These are phyloP conservation scores for Scarus forsteni DNA, from an alignment of 2,797 vertebrate species.

Conservation along the genomic window DNA sequence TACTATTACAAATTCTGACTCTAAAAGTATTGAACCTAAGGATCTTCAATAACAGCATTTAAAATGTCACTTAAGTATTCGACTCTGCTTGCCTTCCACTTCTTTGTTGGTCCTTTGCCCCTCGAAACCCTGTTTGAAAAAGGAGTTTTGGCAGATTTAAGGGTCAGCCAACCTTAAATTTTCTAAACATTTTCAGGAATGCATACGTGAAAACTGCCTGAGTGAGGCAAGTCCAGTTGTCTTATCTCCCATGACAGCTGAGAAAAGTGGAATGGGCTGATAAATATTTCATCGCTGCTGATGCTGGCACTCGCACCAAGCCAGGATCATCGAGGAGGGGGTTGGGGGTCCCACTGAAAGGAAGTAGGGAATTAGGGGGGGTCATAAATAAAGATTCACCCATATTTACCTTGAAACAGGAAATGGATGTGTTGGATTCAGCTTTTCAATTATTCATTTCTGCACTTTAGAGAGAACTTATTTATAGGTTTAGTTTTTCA, in stretches of 20 bases:
- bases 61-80: too few relatives aligned
- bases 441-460: constrained; percentile 72
- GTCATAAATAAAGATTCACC: constrained; percentile 69
- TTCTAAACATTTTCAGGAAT: too few relatives aligned
- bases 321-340: neutral
- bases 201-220: constrained; percentile 13
- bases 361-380: constrained; percentile 64
- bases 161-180: too few relatives aligned
- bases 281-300: constrained; percentile 83
- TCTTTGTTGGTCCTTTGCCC: too few relatives aligned
- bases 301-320: constrained; percentile 68
- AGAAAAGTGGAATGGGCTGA: constrained; percentile 71
- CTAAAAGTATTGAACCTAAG: too few relatives aligned
- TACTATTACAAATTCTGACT: too few relatives aligned
- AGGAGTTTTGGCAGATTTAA: too few relatives aligned
- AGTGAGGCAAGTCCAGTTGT: constrained; percentile 49
- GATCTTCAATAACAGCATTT: too few relatives aligned
- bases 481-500: constrained; percentile 43
- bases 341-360: constrained; percentile 43
- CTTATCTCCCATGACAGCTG: constrained; percentile 67
- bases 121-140: too few relatives aligned
- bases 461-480: constrained; percentile 57
- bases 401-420: constrained; percentile 72
- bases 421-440: constrained; percentile 68
- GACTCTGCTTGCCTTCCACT: too few relatives aligned